Evolutionary conservation across 2,888 invertebrate species (phyloP).

Genomic region (Bombyx huttoni): DNA sequence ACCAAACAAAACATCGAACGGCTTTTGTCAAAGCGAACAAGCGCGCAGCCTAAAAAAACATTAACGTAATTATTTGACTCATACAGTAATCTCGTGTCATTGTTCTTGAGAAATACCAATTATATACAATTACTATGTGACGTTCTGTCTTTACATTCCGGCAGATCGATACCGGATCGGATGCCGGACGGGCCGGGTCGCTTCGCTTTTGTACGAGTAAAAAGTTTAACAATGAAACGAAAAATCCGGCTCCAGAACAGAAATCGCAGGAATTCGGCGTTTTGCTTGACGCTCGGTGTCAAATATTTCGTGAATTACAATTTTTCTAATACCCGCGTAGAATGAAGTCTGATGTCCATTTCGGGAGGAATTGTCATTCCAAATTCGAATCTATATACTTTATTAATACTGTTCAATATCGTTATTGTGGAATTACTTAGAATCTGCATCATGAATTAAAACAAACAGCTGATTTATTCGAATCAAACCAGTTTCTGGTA

Average conservation of each 20-base stretch:
- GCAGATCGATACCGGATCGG: slow-evolving; percentile 56
- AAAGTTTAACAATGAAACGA: slow-evolving; percentile 54
- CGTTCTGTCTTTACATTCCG: slow-evolving; percentile 56
- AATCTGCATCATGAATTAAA: too few relatives aligned
- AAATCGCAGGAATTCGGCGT: not conserved
- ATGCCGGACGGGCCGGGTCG: slow-evolving; percentile 34
- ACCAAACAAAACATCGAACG: slow-evolving; percentile 36
- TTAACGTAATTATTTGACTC: slow-evolving; percentile 61
- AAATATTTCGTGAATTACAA: slow-evolving; percentile 1
- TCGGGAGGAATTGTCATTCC: too few relatives aligned
- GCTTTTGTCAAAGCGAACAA: slow-evolving; percentile 50
- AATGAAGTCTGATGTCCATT: too few relatives aligned
- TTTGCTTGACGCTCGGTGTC: slow-evolving; percentile 3
- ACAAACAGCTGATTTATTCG: too few relatives aligned
- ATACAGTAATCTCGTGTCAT: slow-evolving; percentile 66
- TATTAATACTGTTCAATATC: too few relatives aligned
- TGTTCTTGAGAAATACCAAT: slow-evolving; percentile 70
- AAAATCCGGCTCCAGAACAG: slow-evolving; percentile 17
- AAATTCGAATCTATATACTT: too few relatives aligned
- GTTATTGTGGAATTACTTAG: too few relatives aligned
- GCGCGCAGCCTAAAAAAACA: slow-evolving; percentile 26
- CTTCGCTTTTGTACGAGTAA: slow-evolving; percentile 28
- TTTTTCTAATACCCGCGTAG: not conserved
- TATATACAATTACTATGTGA: slow-evolving; percentile 72
- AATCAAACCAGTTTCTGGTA: too few relatives aligned